Percentiles rank a stretch among this genome's conserved stretches.
These are phyloP conservation scores for Conus canariensis DNA, from an alignment of 2,888 invertebrate species.

Conservation along the genomic window DNA sequence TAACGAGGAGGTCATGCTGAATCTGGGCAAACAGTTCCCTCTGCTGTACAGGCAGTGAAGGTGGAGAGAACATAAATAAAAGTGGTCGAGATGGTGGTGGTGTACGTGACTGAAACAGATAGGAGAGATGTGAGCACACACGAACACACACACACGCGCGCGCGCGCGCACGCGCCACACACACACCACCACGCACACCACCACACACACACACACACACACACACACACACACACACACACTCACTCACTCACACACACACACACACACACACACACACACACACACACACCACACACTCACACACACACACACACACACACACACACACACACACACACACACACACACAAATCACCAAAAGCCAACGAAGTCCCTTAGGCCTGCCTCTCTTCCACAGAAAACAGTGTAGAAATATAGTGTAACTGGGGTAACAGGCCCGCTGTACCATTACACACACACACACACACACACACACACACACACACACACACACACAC, in stretches of 20 bases:
- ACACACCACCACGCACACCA: not conserved
- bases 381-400: too few relatives aligned
- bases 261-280: conserved; percentile 6
- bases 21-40: not conserved
- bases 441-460: not conserved
- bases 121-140: not conserved
- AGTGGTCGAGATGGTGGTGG: not conserved
- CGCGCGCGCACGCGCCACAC: too few relatives aligned
- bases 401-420: too few relatives aligned
- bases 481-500: not conserved
- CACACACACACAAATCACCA: not conserved
- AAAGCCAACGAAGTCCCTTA: not conserved
- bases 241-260: not conserved
- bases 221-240: not conserved
- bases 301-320: conserved; percentile 11
- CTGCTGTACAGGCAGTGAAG: too few relatives aligned
- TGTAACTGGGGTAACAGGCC: too few relatives aligned
- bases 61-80: not conserved
- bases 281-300: not conserved
- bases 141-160: not conserved
- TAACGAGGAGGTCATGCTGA: not conserved
- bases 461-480: conserved; percentile 6
- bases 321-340: conserved; percentile 16
- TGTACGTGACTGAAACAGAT: not conserved
- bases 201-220: conserved; percentile 1